A percentile compares a stretch with the other conserved stretches of the same genome.
Evolutionary conservation across 2,797 vertebrate species (phyloP).

Genomic region (Austrolebias charrua): DNA sequence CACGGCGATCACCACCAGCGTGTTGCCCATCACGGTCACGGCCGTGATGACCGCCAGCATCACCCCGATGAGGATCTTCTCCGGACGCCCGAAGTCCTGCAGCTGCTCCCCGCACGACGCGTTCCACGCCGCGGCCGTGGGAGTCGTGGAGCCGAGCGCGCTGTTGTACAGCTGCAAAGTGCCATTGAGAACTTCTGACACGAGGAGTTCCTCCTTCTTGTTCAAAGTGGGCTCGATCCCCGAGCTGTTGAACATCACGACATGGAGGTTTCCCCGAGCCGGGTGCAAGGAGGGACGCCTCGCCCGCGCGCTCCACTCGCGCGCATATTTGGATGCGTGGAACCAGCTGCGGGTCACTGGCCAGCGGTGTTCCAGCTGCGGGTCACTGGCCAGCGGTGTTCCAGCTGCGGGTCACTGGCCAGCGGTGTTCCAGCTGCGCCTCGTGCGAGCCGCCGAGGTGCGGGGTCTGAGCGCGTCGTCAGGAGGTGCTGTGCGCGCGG

Average conservation of each 20-base stretch:
- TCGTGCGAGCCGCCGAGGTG: conserved; percentile 27
- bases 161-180: conserved; percentile 67
- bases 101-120: conserved; percentile 79
- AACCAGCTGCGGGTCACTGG: too few species aligned
- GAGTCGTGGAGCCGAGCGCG: conserved; percentile 55
- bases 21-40: conserved; percentile 85
- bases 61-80: conserved; percentile 82
- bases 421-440: conserved; percentile 43
- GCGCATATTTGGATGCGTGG: conserved; percentile 74
- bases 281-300: conserved; percentile 73
- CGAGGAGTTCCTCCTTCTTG: conserved; percentile 63
- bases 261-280: conserved; percentile 43
- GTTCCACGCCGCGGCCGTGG: conserved; percentile 76
- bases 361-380: too few species aligned
- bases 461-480: conserved; percentile 18
- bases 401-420: conserved; percentile 48
- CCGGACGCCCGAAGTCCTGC: conserved; percentile 74
- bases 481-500: not conserved
- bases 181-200: conserved; percentile 79
- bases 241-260: conserved; percentile 84
- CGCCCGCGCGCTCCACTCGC: conserved; percentile 72
- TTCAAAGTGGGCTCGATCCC: conserved; percentile 71
- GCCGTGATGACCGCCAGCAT: conserved; percentile 81
- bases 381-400: too few species aligned
- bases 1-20: conserved; percentile 83